Conservation (phyloP, 2,113 vertebrate genomes). For the Ptyas mucosa region DNA sequence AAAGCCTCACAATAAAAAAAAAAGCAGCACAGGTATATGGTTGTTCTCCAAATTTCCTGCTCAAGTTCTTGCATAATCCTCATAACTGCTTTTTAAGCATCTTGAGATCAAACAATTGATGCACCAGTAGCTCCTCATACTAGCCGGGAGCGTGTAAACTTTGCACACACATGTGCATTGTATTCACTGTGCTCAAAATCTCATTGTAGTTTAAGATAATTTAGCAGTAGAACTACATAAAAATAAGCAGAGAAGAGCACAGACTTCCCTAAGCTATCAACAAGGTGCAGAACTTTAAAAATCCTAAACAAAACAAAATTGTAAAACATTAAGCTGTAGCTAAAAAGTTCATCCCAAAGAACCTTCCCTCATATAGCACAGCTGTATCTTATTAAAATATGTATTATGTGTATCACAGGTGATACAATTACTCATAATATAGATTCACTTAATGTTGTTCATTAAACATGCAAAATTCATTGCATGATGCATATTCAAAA, state of each 20-base stretch:
- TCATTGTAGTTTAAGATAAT: conserved; percentile 62
- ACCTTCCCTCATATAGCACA: conserved; percentile 68
- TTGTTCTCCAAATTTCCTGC: background rate
- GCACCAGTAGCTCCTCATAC: background rate
- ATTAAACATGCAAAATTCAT: conserved; percentile 77
- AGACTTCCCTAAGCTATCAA: conserved; percentile 50
- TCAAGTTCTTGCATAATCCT: background rate
- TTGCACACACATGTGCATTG: background rate
- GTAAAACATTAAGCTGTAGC: conserved; percentile 57
- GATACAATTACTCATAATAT: conserved; percentile 65
- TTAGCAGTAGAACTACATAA: conserved; percentile 63
- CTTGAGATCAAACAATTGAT: background rate
- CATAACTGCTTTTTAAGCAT: background rate
- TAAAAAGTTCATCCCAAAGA: conserved; percentile 57
- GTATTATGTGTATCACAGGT: conserved; percentile 67
- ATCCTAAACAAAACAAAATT: conserved; percentile 31
- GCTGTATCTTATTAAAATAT: conserved; percentile 68
- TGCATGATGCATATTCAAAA: conserved; percentile 75
- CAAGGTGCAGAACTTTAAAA: conserved; percentile 48
- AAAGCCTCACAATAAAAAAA: background rate
- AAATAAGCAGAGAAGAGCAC: conserved; percentile 45
- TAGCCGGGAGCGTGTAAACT: background rate
- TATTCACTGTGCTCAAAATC: conserved; percentile 43
- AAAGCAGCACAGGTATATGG: background rate
- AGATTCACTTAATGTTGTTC: conserved; percentile 68